Percentiles rank a stretch among this genome's conserved stretches.
phyloP scores from a whole-genome alignment of 2,888 invertebrate genomes.

The Laspeyria flexula region DNA sequence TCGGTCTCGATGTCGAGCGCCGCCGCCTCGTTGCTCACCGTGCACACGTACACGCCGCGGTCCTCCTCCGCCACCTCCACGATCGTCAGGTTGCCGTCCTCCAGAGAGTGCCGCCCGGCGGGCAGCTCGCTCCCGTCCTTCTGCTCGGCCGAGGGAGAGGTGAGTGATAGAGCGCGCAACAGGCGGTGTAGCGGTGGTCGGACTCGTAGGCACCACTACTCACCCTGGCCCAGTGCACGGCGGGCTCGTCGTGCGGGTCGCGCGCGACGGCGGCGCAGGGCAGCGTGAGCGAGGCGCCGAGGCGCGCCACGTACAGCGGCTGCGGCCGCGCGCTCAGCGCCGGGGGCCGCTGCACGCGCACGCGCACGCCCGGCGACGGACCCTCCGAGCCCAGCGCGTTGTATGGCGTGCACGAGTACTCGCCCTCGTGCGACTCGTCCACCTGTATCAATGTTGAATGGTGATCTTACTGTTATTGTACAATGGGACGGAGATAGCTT shows the following conservation, averaged over 20 bases:
- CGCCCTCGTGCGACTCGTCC: slow-evolving; percentile 93
- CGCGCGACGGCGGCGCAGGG: slow-evolving; percentile 93
- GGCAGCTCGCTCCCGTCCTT: slow-evolving; percentile 91
- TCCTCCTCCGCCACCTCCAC: slow-evolving; percentile 93
- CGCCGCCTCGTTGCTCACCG: slow-evolving; percentile 95
- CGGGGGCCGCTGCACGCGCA: slow-evolving; percentile 94
- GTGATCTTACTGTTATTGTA: no score
- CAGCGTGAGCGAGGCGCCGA: slow-evolving; percentile 92
- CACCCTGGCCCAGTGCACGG: slow-evolving; percentile 58
- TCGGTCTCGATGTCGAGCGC: slow-evolving; percentile 93
- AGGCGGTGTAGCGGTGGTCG: no score
- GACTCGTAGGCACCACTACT: slow-evolving; percentile 1
- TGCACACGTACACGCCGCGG: slow-evolving; percentile 94
- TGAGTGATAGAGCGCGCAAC: no score
- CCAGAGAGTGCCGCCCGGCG: slow-evolving; percentile 88
- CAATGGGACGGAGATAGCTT: no score
- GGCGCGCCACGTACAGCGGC: slow-evolving; percentile 93
- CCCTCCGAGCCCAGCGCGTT: slow-evolving; percentile 95
- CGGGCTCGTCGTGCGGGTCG: slow-evolving; percentile 43
- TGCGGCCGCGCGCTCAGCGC: slow-evolving; percentile 92
- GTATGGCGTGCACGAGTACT: slow-evolving; percentile 96
- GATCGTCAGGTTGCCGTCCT: slow-evolving; percentile 94
- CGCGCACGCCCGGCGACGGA: slow-evolving; percentile 93
- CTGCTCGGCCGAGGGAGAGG: slow-evolving; percentile 61
- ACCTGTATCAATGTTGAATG: slow-evolving; percentile 75